A percentile compares a stretch with the other conserved stretches of the same genome.
These are phyloP conservation scores for Crotalus adamanteus DNA, from an alignment of 2,797 vertebrate species.

Conservation along the genomic window DNA sequence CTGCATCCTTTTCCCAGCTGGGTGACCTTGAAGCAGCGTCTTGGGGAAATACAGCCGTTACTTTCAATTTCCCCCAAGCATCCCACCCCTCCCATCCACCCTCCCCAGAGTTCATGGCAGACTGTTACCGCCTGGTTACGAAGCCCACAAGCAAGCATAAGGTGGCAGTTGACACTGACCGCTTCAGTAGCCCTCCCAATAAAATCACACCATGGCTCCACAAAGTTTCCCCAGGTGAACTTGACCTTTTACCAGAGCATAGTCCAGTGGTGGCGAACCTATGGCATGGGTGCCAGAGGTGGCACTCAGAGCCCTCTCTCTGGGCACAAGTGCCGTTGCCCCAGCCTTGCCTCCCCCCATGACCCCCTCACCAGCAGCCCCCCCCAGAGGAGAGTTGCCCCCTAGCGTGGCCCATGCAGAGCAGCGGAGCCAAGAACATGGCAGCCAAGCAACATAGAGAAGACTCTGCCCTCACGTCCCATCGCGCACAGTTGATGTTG, in stretches of 20 bases:
- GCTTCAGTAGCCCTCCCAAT: neutral
- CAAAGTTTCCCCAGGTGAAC: neutral
- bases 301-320: too few relatives aligned
- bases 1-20: neutral
- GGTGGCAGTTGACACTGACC: neutral
- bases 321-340: too few relatives aligned
- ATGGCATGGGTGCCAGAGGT: too few relatives aligned
- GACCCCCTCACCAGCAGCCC: too few relatives aligned
- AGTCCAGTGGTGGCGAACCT: too few relatives aligned
- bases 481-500: too few relatives aligned
- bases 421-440: too few relatives aligned
- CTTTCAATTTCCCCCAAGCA: neutral
- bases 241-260: neutral
- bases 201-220: neutral
- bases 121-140: neutral
- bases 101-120: neutral
- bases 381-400: too few relatives aligned
- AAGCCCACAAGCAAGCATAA: neutral
- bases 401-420: too few relatives aligned
- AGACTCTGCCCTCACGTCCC: too few relatives aligned
- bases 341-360: too few relatives aligned
- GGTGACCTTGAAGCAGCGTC: neutral
- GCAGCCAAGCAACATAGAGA: too few relatives aligned
- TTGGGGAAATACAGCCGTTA: neutral
- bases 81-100: neutral